phyloP scores from a whole-genome alignment of 2,113 vertebrate genomes.

The Catagonus wagneri region DNA sequence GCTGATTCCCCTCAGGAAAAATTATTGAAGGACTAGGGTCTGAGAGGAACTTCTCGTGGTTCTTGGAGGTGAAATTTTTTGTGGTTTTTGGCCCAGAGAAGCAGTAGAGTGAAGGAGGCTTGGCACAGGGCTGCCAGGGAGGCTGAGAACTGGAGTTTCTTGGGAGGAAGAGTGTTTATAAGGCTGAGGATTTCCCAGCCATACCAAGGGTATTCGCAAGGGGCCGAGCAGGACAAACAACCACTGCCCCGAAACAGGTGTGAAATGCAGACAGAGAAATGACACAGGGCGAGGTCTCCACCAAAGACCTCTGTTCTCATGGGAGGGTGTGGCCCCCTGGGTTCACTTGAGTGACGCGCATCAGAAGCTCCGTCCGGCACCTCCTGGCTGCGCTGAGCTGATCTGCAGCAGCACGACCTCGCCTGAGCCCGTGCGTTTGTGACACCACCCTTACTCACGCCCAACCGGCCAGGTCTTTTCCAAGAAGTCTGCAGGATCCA shows the following conservation, averaged over 20 bases:
- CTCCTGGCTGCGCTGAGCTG: neutral
- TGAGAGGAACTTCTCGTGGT: neutral
- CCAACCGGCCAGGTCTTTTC: neutral
- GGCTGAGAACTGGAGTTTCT: neutral
- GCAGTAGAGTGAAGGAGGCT: neutral
- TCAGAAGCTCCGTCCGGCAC: rapidly evolving
- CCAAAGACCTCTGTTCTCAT: rapidly evolving
- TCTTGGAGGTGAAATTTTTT: neutral
- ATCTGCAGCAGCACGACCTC: neutral
- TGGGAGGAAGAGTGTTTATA: neutral
- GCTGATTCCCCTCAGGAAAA: neutral
- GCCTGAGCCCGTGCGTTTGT: rapidly evolving
- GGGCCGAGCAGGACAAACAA: neutral
- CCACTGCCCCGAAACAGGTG: neutral
- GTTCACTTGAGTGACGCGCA: neutral
- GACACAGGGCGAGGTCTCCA: neutral
- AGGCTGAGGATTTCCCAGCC: neutral
- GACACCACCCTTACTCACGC: neutral
- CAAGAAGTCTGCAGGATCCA: neutral
- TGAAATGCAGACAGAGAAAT: neutral
- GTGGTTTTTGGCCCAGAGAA: neutral
- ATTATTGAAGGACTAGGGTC: neutral
- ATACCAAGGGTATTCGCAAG: neutral
- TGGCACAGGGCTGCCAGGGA: neutral
- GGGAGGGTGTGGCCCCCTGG: no score